Evolutionary conservation across 2,113 vertebrate species (phyloP).

Genomic region (Laticauda laticaudata): DNA sequence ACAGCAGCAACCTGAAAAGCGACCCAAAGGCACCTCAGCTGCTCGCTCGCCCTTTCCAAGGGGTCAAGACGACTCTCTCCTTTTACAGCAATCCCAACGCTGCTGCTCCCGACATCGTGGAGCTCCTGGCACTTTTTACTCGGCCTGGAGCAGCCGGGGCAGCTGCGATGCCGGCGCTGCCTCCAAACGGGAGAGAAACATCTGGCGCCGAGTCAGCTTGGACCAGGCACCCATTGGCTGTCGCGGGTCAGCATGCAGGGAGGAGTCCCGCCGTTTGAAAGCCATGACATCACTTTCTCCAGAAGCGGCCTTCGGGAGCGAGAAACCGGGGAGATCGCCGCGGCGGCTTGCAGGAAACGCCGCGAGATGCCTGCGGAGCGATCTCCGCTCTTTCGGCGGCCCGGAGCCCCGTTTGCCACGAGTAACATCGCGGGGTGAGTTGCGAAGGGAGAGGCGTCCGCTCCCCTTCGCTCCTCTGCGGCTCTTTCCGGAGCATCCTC

Average conservation of each 20-base stretch:
- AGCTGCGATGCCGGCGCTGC: not conserved
- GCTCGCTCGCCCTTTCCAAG: not conserved
- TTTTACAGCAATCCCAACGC: not conserved
- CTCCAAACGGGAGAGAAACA: not conserved
- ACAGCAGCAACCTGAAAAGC: not conserved
- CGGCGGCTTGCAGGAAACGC: not conserved
- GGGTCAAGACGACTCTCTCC: not conserved
- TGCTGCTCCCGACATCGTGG: not conserved
- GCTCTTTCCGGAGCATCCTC: not conserved
- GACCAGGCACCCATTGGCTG: slow-evolving; percentile 28
- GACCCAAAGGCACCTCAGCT: not conserved
- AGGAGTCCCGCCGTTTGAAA: not conserved
- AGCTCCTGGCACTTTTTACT: not conserved
- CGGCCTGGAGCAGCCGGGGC: not conserved
- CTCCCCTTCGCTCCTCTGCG: not conserved
- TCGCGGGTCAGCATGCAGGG: slow-evolving; percentile 21
- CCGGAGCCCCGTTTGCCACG: not conserved
- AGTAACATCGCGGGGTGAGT: not conserved
- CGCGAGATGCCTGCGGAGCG: not conserved
- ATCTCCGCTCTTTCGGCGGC: not conserved
- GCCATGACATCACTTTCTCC: slow-evolving; percentile 21
- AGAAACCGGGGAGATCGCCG: not conserved
- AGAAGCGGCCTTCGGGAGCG: slow-evolving; percentile 3
- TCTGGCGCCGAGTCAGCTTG: slow-evolving; percentile 9
- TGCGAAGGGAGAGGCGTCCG: not conserved